Conservation (phyloP, 2,113 vertebrate species). For the Columbina picui region DNA sequence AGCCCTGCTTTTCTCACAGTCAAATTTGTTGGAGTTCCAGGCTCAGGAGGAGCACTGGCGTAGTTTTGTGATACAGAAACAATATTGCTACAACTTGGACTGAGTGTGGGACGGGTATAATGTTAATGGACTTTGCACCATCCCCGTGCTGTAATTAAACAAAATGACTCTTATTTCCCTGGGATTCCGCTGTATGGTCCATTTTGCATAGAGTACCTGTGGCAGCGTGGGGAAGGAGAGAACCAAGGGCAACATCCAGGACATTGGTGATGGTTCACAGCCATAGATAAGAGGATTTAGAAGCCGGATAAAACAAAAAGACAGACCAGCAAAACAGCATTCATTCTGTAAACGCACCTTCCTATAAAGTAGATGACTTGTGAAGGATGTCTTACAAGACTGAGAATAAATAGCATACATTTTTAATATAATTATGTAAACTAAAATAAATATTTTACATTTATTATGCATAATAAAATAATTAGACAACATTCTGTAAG, state of each 20-base stretch:
- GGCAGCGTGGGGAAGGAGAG: background rate
- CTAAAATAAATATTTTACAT: conserved; percentile 63
- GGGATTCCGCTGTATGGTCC: background rate
- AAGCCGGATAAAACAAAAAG: background rate
- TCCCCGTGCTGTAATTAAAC: conserved; percentile 2
- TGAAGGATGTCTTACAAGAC: conserved; percentile 51
- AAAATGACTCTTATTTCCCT: background rate
- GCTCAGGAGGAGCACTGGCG: background rate
- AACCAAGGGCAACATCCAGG: background rate
- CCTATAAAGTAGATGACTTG: conserved; percentile 29
- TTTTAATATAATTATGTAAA: conserved; percentile 57
- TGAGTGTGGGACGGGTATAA: background rate
- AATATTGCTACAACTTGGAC: background rate
- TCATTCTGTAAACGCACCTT: conserved; percentile 39
- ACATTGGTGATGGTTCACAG: background rate
- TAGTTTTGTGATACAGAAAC: background rate
- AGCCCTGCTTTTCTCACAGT: background rate
- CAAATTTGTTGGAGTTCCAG: background rate
- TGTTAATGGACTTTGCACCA: background rate
- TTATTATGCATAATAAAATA: conserved; percentile 65
- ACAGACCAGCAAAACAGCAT: conserved; percentile 29
- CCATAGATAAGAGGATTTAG: background rate
- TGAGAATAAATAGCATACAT: conserved; percentile 52
- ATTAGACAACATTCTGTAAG: conserved; percentile 32
- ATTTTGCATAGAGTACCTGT: background rate